These are phyloP conservation scores for Limnephilus rhombicus DNA, from an alignment of 2,888 invertebrate genomes.

Conservation along the genomic window DNA sequence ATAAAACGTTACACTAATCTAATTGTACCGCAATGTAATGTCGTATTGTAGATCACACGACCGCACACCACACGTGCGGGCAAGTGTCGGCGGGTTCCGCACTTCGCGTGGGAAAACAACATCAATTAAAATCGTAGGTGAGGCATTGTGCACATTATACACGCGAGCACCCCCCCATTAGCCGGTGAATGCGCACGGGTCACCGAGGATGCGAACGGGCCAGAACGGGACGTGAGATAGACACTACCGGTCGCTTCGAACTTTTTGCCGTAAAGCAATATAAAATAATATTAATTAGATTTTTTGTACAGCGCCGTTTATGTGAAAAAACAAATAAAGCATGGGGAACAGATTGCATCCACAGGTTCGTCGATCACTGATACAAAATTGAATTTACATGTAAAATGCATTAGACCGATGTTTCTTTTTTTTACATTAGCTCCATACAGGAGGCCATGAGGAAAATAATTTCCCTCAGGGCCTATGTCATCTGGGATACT, in stretches of 20 bases:
- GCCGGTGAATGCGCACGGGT: background rate
- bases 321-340: no score
- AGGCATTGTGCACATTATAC: background rate
- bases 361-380: no score
- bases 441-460: no score
- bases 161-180: background rate
- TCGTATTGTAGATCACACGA: background rate
- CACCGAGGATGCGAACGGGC: no score
- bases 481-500: no score
- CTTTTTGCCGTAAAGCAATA: background rate
- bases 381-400: no score
- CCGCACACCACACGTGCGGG: background rate
- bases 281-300: no score
- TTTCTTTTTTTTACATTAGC: no score
- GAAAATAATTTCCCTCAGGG: no score
- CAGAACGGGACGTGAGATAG: background rate
- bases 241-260: background rate
- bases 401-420: no score
- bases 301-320: no score
- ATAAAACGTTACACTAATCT: background rate
- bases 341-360: no score
- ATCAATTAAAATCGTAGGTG: background rate
- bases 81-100: background rate
- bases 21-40: background rate
- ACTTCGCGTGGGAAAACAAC: conserved; percentile 2